phyloP scores from a whole-genome alignment of 2,888 invertebrate species.

The Nephrotoma guestfalica region DNA sequence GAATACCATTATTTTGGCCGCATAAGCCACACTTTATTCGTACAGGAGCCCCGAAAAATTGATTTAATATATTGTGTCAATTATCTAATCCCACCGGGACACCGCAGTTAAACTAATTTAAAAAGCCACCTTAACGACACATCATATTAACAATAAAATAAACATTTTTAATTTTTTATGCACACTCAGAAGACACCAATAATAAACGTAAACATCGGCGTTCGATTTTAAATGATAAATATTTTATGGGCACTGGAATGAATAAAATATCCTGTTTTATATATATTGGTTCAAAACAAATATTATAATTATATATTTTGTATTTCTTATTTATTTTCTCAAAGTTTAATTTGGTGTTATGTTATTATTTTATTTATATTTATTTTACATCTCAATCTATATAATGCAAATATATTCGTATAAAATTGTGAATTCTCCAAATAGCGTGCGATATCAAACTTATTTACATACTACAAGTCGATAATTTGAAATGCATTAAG shows the following conservation, averaged over 20 bases:
- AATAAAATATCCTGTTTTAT: neutral
- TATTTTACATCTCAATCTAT: neutral
- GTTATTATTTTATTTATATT: neutral
- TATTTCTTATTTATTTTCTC: neutral
- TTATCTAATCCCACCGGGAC: neutral
- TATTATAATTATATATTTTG: neutral
- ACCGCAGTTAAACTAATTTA: neutral
- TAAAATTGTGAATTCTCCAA: neutral
- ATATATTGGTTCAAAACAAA: neutral
- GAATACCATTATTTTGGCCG: too few relatives aligned
- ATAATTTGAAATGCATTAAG: conserved; percentile 12
- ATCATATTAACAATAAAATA: neutral
- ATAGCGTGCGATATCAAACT: conserved; percentile 8
- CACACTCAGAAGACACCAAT: neutral
- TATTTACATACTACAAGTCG: conserved; percentile 12
- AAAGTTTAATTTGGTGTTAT: neutral
- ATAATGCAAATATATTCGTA: neutral
- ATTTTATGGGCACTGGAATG: neutral
- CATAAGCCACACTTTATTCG: too few relatives aligned
- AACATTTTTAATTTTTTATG: neutral
- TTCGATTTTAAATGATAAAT: neutral
- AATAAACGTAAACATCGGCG: neutral
- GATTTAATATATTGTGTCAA: too few relatives aligned
- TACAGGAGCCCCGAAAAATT: too few relatives aligned
- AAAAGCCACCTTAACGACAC: neutral